Evolutionary conservation across 2,888 invertebrate species (phyloP), one percentile per base, ranked within the genome.

Genomic region (Norana najaformis): DNA sequence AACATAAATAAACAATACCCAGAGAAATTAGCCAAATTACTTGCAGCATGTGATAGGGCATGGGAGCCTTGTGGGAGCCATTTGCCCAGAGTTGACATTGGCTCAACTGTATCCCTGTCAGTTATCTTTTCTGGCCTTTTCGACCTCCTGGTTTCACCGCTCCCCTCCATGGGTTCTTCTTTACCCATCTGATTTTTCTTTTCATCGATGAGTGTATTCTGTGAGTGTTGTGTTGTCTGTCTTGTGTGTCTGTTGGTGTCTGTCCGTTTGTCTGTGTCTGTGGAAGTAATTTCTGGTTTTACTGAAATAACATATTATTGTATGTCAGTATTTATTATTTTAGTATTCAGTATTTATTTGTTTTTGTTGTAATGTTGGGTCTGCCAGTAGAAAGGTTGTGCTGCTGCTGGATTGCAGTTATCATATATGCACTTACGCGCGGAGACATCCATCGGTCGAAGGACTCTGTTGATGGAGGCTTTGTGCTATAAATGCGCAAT

Each of bases 1-100:
- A 69, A 69, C 69, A 69, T 69, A 69, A 69, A 69, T 69, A 69
- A 69, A 69, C 69, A 69, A 69, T 69, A 69, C n/a, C n/a, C 69
- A 69, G 69, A 69, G 69, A 69, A 69, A 69, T 69, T 69, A 69
- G 69, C 69, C 30, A n/a, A 69, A 69, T 69, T 69, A 69, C 69
- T 69, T 69, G 69, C 69, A 69, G 69, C n/a, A n/a, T 69, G 69
- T 69, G 69, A 69, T 8, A 30, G 30, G n/a, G 69, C 69, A 69
- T n/a, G 69, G 69, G n/a, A 69, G 30, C 69, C 69, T 69, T 47
- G 47, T 47, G 47, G 47, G 47, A 47, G 47, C 47, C 47, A 47
- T 47, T 47, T 47, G 47, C 47, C 47, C 23, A 41, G 23, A 47
- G 47, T 47, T 47, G 47, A 47, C 47, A 47, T 47, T 47, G 47